These are phyloP conservation scores for Cydia pomonella DNA, from an alignment of 1,140 invertebrate genomes.

Conservation along the genomic window DNA sequence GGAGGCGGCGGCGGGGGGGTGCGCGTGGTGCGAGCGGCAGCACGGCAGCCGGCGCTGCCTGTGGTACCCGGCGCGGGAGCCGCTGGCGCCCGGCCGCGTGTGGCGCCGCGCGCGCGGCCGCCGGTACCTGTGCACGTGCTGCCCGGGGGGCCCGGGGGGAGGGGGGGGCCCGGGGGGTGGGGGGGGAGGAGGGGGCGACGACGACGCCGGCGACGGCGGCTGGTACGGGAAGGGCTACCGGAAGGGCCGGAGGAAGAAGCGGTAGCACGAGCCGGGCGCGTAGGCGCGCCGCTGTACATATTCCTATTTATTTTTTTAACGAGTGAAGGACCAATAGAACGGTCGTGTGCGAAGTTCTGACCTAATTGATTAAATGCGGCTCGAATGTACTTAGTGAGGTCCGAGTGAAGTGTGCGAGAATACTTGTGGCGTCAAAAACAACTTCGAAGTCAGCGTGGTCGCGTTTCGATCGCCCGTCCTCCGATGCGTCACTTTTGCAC, in stretches of 20 bases:
- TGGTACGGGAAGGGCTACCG: conserved; percentile 83
- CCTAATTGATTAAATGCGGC: too few relatives aligned
- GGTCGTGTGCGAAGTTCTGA: not conserved
- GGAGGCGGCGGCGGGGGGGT: conserved; percentile 35
- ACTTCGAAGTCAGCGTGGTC: too few relatives aligned
- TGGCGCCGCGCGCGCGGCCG: conserved; percentile 51
- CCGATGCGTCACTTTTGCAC: too few relatives aligned
- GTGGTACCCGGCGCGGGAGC: conserved; percentile 59
- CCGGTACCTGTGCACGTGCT: conserved; percentile 67
- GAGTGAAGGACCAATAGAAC: not conserved
- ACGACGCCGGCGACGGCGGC: conserved; percentile 50
- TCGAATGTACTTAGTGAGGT: too few relatives aligned
- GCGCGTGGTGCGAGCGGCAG: conserved; percentile 54
- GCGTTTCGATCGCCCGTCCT: too few relatives aligned
- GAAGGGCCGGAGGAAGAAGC: conserved; percentile 71
- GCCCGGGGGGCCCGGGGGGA: conserved; percentile 39
- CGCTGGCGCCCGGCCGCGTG: conserved; percentile 43
- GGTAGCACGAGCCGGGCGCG: conserved; percentile 39
- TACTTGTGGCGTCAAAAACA: too few relatives aligned
- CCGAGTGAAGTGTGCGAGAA: too few relatives aligned
- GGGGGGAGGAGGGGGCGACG: conserved; percentile 2
- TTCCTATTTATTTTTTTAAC: not conserved
- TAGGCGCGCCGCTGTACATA: conserved; percentile 51
- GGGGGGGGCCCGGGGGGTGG: conserved; percentile 13
- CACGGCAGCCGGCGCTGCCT: conserved; percentile 59